Evolutionary conservation across 2,797 vertebrate species (phyloP), one percentile per base, ranked within the genome.

Genomic region (Thamnophis elegans): DNA sequence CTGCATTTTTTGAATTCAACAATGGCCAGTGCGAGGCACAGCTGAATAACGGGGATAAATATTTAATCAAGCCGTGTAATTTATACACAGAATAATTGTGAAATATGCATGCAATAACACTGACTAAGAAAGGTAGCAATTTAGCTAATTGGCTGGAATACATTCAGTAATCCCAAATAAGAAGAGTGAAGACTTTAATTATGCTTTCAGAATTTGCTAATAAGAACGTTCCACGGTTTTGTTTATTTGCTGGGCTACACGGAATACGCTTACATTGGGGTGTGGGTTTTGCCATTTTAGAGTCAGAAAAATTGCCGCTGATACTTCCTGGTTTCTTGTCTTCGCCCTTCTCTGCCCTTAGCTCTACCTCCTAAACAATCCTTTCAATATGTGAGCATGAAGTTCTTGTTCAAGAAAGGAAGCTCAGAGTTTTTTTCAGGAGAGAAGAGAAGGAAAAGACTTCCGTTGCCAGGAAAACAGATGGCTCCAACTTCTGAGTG

Each of bases 191-290:
- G 53, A 85, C 18, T 89, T 47, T 92, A 95, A 93, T 92, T 26
- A 42, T 94, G 93, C 85, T 94, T 91, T 92, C 47, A 89, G n/a
- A 93, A 51, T 85, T 93, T 93, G 1, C 68, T 58, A 93, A 87
- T n/a, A 89, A 87, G 58, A 91, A 93, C 9, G 4, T 59, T 59
- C 53, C 36, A 9, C 42, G 13, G 14, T 7, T 51, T 11, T 51
- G 86, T 60, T 68, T 53, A 42, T 56, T 86, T 59, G 32, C 51
- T 26, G 13, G 28, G 59, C 12, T 87, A 25, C 22, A 78, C 12
- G 28, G 62, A 85, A 92, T 20, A n/a, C n/a, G 18, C 9, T 55
- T 51, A 85, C n/a, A 60, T 36, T 73, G 89, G 60, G 25, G 47
- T 60, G 47, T 36, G 55, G 28, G 20, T 36, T 5, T 18, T 58